These are phyloP conservation scores for Penaeus monodon DNA, from an alignment of 2,888 invertebrate genomes.

Conservation along the genomic window DNA sequence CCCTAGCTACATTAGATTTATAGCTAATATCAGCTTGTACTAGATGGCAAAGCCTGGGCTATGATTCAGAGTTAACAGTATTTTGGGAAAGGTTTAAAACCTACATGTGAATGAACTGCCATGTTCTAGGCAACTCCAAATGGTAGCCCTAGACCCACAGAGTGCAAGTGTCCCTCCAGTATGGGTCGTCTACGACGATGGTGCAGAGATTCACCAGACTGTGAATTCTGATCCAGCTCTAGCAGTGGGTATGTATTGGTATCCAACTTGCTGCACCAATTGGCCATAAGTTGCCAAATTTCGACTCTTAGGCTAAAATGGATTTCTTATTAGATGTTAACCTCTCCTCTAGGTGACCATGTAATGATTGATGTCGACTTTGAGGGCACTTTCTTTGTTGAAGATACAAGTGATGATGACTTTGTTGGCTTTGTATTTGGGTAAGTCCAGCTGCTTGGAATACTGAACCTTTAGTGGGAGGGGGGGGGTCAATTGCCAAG, in stretches of 20 bases:
- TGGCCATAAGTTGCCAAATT: too few relatives aligned
- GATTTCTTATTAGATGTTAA: too few relatives aligned
- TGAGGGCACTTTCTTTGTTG: constrained; percentile 93
- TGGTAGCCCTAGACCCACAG: constrained; percentile 90
- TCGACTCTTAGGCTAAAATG: too few relatives aligned
- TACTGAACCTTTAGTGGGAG: not conserved
- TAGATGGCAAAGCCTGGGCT: too few relatives aligned
- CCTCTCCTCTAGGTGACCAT: constrained; percentile 75
- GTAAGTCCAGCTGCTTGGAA: constrained; percentile 69
- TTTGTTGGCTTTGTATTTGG: constrained; percentile 96
- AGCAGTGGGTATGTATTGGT: constrained; percentile 80
- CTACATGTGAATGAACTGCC: too few relatives aligned
- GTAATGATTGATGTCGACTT: constrained; percentile 93
- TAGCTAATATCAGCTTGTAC: not conserved
- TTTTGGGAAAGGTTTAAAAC: too few relatives aligned
- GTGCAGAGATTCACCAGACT: constrained; percentile 90
- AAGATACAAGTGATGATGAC: constrained; percentile 92
- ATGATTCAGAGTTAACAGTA: too few relatives aligned
- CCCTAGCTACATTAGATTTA: not conserved
- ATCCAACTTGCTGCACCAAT: too few relatives aligned
- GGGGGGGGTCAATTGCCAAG: too few relatives aligned
- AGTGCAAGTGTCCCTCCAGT: constrained; percentile 93
- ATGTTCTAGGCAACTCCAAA: constrained; percentile 80
- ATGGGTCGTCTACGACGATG: constrained; percentile 91
- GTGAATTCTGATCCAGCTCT: constrained; percentile 95